Evolutionary conservation across 2,797 vertebrate species (phyloP).

Genomic region (Ibycter americanus): DNA sequence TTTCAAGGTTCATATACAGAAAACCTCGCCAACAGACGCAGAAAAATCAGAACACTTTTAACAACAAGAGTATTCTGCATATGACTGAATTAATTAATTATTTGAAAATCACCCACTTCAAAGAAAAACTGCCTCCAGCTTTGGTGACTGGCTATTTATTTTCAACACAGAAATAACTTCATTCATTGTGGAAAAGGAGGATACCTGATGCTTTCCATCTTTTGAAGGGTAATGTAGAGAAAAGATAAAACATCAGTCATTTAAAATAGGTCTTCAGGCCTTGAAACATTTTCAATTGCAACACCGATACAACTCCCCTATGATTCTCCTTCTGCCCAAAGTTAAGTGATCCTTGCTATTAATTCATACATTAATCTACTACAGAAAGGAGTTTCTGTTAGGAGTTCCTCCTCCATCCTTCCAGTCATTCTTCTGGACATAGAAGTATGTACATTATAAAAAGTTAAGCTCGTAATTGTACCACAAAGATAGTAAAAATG

Average conservation of each 20-base stretch:
- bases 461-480: not conserved
- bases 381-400: not conserved
- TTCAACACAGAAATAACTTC: not conserved
- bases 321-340: not conserved
- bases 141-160: not conserved
- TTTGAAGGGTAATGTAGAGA: not conserved
- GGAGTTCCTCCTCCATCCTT: not conserved
- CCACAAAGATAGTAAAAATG: not conserved
- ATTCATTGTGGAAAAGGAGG: not conserved
- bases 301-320: not conserved
- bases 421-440: not conserved
- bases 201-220: not conserved
- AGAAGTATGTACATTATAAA: not conserved
- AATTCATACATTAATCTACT: not conserved
- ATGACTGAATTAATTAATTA: not conserved
- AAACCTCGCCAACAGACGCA: not conserved
- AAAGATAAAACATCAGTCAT: not conserved
- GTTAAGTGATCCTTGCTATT: not conserved
- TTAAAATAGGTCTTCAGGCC: not conserved
- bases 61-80: not conserved
- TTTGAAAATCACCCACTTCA: not conserved
- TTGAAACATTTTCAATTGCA: not conserved
- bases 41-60: not conserved
- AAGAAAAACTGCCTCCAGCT: not conserved
- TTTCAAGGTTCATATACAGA: not conserved